Evolutionary conservation across 2,797 vertebrate genomes (phyloP), one percentile per base, ranked within the genome.

Genomic region (Glyptemys insculpta): DNA sequence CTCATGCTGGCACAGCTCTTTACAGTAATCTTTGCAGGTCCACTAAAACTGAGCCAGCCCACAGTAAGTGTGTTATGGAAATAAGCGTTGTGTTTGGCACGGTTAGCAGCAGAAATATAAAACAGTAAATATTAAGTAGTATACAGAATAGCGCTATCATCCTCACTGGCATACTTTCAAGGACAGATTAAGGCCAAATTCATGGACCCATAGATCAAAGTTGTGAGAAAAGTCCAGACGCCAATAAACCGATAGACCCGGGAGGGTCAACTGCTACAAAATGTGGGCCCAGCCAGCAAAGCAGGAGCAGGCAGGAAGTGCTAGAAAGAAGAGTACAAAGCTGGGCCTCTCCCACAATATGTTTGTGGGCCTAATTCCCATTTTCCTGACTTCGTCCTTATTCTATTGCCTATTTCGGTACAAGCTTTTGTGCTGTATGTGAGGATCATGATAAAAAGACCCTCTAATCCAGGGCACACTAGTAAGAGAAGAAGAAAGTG

Each of bases 21-120:
- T 94, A 92, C 84, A 95, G 95, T 96, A 95, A 92, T 91, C 92
- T 91, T 87, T 88, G 87, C 89, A 92, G 59, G 92, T 87, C 62
- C 47, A 82, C 79, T 89, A 95, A 92, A 95, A 84, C 62, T 79
- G 50, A 95, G 91, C 92, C 94, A 37, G n/a, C 65, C 41, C n/a
- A 41, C n/a, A 41, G n/a, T 41, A 72, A 37, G 41, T 41, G 12
- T 41, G n/a, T 41, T 72, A 72, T 21, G 65, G 37, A 72, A 41
- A 23, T 37, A 72, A 72, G 65, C 1, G 5, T 21, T 47, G 41
- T 31, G 44, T 29, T 47, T 78, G 44, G 65, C 8, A 3, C 9
- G 12, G 44, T 49, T 78, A 78, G 16, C 74, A 78, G 74, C 74
- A 78, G 74, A 47, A 47, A 78, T 31, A 47, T 29, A 78, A 78